These are phyloP conservation scores for Lampris megalopsis DNA, from an alignment of 2,113 vertebrate species.

Conservation along the genomic window DNA sequence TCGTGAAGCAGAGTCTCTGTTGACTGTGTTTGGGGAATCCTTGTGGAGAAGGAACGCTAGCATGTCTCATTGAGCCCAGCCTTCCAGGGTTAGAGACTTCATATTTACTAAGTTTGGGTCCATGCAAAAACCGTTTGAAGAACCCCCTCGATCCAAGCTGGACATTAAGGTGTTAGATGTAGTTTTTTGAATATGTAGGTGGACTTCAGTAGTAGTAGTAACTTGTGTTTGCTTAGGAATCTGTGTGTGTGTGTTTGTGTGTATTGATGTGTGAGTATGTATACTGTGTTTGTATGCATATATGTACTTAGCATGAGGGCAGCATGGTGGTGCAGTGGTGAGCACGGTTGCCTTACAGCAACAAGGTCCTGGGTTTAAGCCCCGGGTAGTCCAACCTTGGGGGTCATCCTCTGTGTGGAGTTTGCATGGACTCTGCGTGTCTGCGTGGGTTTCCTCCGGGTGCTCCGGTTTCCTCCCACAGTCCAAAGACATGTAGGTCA, in stretches of 20 bases:
- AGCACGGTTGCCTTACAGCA: too few relatives aligned
- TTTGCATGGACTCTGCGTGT: too few relatives aligned
- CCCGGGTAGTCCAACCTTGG: too few relatives aligned
- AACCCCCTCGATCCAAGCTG: conserved; percentile 64
- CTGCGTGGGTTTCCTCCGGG: too few relatives aligned
- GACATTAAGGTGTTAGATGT: conserved; percentile 87
- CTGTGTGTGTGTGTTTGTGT: conserved; percentile 59
- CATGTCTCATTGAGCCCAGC: neutral
- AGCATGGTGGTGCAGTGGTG: too few relatives aligned
- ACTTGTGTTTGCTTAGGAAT: conserved; percentile 87
- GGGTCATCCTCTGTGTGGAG: too few relatives aligned
- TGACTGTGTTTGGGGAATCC: neutral
- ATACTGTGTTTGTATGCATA: too few relatives aligned
- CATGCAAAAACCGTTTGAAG: conserved; percentile 64
- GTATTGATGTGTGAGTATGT: too few relatives aligned
- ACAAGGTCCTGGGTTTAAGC: too few relatives aligned
- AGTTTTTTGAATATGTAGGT: conserved; percentile 91
- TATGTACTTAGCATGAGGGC: too few relatives aligned
- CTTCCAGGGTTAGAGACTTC: conserved; percentile 8
- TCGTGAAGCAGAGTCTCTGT: conserved; percentile 1
- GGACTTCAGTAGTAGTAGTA: conserved; percentile 82
- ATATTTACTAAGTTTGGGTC: conserved; percentile 42
- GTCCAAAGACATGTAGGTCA: too few relatives aligned
- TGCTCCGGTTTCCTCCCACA: too few relatives aligned
- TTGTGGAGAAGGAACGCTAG: neutral